These are phyloP conservation scores for Catharus fuscescens DNA, from an alignment of 2,113 vertebrate species.

Conservation along the genomic window DNA sequence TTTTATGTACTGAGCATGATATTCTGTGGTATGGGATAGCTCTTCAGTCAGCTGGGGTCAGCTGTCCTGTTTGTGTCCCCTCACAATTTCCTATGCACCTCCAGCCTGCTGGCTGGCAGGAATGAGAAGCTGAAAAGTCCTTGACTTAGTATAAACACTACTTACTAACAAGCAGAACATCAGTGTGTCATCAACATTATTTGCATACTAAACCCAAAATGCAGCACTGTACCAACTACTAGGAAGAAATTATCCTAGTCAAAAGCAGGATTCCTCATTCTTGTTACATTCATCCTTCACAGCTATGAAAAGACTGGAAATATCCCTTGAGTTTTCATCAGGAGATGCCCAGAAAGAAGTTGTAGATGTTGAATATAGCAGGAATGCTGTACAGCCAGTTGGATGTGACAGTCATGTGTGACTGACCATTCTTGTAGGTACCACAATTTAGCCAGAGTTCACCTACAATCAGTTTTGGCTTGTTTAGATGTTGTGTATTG, in stretches of 20 bases:
- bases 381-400: not conserved
- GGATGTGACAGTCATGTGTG: not conserved
- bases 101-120: not conserved
- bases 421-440: not conserved
- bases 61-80: not conserved
- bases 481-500: not conserved
- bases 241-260: not conserved
- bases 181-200: not conserved
- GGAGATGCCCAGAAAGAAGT: not conserved
- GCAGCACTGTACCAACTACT: not conserved
- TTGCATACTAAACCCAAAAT: not conserved
- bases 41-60: not conserved
- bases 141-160: not conserved
- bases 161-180: not conserved
- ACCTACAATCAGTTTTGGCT: not conserved
- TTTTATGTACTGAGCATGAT: not conserved
- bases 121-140: not conserved
- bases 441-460: not conserved
- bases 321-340: not conserved
- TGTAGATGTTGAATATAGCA: not conserved
- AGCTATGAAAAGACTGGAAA: not conserved
- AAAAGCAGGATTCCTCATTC: not conserved
- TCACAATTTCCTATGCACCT: not conserved
- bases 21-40: not conserved
- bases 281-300: not conserved